Conservation (phyloP, 1,140 invertebrate genomes). For the Bombus vancouverensis region DNA sequence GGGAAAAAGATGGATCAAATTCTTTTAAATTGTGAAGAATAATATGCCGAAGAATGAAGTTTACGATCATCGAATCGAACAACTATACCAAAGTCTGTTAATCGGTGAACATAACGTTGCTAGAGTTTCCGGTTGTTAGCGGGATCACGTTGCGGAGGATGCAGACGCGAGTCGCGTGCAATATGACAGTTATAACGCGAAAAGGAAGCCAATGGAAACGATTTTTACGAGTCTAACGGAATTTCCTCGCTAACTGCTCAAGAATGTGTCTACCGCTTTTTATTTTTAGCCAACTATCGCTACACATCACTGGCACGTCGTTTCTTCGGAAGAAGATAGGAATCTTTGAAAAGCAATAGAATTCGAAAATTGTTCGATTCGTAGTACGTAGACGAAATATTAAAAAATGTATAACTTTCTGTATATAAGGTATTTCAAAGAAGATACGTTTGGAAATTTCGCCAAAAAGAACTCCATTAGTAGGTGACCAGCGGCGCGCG, state of each 20-base stretch:
- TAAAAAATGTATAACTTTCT: neutral
- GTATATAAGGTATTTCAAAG: neutral
- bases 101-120: conserved; percentile 27
- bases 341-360: too few species aligned
- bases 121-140: conserved; percentile 57
- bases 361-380: too few species aligned
- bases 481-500: conserved; percentile 16
- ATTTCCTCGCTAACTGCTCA: conserved; percentile 11
- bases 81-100: neutral
- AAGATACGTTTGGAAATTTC: neutral
- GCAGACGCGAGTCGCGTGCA: conserved; percentile 52
- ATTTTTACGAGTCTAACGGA: conserved; percentile 56
- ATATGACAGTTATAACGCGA: conserved; percentile 62
- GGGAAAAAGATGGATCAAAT: too few species aligned
- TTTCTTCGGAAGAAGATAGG: too few species aligned
- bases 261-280: too few species aligned
- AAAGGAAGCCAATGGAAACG: conserved; percentile 44
- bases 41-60: rapidly evolving
- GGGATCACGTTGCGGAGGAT: conserved; percentile 54
- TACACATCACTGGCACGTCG: too few species aligned
- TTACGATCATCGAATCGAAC: neutral
- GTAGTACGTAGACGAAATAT: too few species aligned
- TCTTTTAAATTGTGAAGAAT: too few species aligned
- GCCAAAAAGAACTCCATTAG: conserved; percentile 6
- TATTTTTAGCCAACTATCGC: neutral